phyloP scores from a whole-genome alignment of 2,888 invertebrate species.

The Acanthococcus lagerstroemiae region DNA sequence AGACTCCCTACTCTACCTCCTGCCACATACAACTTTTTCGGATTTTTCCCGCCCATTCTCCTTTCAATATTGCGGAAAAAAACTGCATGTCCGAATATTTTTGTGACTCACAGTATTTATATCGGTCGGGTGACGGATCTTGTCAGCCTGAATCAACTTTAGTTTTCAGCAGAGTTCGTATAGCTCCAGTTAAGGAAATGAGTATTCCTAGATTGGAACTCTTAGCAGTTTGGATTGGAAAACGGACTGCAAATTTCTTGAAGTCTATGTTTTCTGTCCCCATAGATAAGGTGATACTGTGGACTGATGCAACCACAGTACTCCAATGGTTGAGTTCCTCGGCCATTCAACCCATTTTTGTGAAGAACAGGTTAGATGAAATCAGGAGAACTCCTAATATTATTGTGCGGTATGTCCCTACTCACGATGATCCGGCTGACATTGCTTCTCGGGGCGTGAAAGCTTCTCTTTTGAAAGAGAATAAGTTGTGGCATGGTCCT shows the following conservation, averaged over 20 bases:
- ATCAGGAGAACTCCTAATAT: not conserved
- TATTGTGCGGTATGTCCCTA: not conserved
- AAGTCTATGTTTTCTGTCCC: not conserved
- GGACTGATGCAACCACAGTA: slow-evolving; percentile 8
- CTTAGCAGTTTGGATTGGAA: not conserved
- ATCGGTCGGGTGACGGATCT: not conserved
- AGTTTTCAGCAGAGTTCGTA: not conserved
- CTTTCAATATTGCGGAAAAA: too few species aligned
- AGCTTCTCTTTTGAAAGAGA: not conserved
- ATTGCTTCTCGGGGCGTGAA: not conserved
- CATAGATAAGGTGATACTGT: not conserved
- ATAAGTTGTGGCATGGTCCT: not conserved
- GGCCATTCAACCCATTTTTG: not conserved
- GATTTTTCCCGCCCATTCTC: too few species aligned
- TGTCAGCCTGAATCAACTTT: not conserved
- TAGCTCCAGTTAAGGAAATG: not conserved
- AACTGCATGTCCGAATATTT: too few species aligned
- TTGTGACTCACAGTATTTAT: too few species aligned
- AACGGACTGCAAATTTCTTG: not conserved
- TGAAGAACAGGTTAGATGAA: not conserved
- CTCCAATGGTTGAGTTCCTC: slow-evolving; percentile 4
- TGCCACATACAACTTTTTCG: too few species aligned
- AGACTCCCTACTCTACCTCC: too few species aligned
- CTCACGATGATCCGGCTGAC: not conserved
- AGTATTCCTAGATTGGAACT: slow-evolving; percentile 10